Conservation (phyloP, 2,113 vertebrate genomes). For the Hippocampus comes region DNA sequence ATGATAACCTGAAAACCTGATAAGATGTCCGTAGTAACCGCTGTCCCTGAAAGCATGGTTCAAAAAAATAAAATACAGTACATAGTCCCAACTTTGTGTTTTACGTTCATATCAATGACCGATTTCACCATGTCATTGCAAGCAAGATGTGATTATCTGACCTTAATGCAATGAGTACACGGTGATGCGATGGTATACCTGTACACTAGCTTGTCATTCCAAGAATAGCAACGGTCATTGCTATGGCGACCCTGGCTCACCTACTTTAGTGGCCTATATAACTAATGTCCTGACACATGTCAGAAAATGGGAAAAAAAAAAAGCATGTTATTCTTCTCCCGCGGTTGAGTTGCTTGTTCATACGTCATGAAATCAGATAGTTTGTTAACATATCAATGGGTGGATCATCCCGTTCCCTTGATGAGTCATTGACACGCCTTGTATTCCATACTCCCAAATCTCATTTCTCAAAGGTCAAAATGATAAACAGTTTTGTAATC, state of each 20-base stretch:
- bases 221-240: not conserved
- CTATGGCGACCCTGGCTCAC: not conserved
- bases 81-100: too few relatives aligned
- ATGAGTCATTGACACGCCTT: not conserved
- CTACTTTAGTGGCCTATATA: not conserved
- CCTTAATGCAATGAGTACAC: not conserved
- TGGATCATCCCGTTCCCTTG: not conserved
- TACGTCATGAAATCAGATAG: not conserved
- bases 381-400: not conserved
- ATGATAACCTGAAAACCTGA: too few relatives aligned
- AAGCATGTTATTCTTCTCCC: not conserved
- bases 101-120: too few relatives aligned
- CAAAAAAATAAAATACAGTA: too few relatives aligned
- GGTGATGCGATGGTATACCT: not conserved
- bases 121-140: not conserved
- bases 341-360: not conserved
- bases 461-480: not conserved
- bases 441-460: not conserved
- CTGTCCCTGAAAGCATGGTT: too few relatives aligned
- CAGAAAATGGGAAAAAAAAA: not conserved
- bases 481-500: not conserved
- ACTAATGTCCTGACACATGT: not conserved
- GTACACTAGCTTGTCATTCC: not conserved
- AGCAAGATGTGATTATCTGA: not conserved
- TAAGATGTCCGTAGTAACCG: too few relatives aligned